Conservation (phyloP, 2,113 vertebrate genomes). For the Saccopteryx leptura region DNA sequence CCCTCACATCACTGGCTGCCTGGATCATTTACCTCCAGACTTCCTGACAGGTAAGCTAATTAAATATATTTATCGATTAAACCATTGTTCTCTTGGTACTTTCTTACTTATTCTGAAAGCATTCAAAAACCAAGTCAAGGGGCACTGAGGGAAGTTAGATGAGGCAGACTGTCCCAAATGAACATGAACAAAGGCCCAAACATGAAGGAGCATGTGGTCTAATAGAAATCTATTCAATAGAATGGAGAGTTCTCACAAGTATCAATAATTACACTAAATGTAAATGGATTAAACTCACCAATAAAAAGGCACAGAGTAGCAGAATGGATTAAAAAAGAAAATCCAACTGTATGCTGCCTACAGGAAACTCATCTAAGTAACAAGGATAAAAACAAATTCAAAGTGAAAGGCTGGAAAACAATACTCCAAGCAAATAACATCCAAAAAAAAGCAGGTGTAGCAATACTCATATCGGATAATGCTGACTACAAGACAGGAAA, state of each 20-base stretch:
- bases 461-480: too few species aligned
- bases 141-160: neutral
- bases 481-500: too few species aligned
- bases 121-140: neutral
- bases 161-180: neutral
- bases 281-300: too few species aligned
- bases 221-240: neutral
- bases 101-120: neutral
- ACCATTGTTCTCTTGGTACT: neutral
- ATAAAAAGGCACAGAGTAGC: too few species aligned
- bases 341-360: too few species aligned
- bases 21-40: neutral
- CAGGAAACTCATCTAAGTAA: too few species aligned
- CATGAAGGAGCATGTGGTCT: neutral
- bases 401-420: too few species aligned
- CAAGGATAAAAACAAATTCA: too few species aligned
- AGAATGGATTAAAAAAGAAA: too few species aligned
- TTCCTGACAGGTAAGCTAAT: neutral
- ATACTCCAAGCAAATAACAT: too few species aligned
- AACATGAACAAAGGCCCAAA: neutral
- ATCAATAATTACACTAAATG: too few species aligned
- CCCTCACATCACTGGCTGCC: neutral
- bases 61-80: neutral
- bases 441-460: too few species aligned
- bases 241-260: neutral